phyloP scores from a whole-genome alignment of 2,888 invertebrate genomes.

The Sesia bembeciformis region DNA sequence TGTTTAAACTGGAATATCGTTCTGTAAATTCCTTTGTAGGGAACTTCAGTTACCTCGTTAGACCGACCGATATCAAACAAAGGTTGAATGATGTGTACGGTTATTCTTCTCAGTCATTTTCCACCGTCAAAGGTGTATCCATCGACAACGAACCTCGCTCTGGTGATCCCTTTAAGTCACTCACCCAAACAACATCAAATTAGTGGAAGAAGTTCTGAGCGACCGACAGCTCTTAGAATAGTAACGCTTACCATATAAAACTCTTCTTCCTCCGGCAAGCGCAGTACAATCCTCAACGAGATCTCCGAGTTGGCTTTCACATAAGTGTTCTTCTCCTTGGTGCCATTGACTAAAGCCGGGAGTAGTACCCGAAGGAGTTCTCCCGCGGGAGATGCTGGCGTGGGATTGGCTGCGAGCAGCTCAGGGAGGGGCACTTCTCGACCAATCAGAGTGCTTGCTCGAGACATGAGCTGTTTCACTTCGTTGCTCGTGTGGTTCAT shows the following conservation, averaged over 20 bases:
- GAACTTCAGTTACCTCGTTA: too few relatives aligned
- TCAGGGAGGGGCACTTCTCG: conserved; percentile 76
- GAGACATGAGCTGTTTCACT: conserved; percentile 92
- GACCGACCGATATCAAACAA: too few relatives aligned
- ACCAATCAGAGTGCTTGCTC: conserved; percentile 84
- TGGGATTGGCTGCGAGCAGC: conserved; percentile 22
- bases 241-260: conserved; percentile 77
- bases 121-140: too few relatives aligned
- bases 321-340: conserved; percentile 97
- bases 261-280: conserved; percentile 82
- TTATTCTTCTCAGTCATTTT: too few relatives aligned
- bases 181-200: too few relatives aligned
- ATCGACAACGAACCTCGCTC: too few relatives aligned
- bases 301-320: conserved; percentile 96
- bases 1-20: too few relatives aligned
- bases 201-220: too few relatives aligned
- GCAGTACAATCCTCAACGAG: conserved; percentile 89
- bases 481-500: conserved; percentile 97
- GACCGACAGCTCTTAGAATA: too few relatives aligned
- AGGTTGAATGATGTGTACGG: too few relatives aligned
- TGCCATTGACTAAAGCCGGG: conserved; percentile 96
- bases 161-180: too few relatives aligned
- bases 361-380: conserved; percentile 85
- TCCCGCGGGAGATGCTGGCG: conserved; percentile 33
- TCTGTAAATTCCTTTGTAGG: too few relatives aligned